phyloP scores from a whole-genome alignment of 2,113 vertebrate species.

The Thymallus thymallus region DNA sequence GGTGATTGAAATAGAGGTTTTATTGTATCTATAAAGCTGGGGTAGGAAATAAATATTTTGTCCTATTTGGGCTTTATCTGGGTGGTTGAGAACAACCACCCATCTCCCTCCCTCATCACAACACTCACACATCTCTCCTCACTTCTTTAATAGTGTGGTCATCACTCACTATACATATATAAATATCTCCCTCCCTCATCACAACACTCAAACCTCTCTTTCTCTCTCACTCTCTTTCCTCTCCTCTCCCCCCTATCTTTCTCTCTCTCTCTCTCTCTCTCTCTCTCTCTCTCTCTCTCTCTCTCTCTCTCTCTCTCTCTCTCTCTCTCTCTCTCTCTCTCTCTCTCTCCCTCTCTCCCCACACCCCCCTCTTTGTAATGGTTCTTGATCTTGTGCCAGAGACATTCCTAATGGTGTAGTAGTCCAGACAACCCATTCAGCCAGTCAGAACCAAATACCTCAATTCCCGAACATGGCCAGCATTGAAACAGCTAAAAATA shows the following conservation, averaged over 20 bases:
- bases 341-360: no score
- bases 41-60: background rate
- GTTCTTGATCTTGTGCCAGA: background rate
- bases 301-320: background rate
- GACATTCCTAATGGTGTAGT: background rate
- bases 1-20: background rate
- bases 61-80: background rate
- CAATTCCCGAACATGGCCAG: background rate
- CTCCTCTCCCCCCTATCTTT: no score
- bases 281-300: no score
- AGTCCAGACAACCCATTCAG: background rate
- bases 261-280: background rate
- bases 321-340: no score
- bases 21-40: background rate
- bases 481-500: background rate
- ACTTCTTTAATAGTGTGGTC: no score
- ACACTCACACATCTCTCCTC: background rate
- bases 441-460: background rate
- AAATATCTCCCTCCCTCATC: background rate
- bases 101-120: background rate
- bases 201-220: background rate
- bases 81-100: background rate
- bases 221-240: background rate
- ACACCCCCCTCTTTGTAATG: background rate
- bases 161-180: no score